Conservation (phyloP, 2,113 vertebrate species). For the Pleuronectes platessa region DNA sequence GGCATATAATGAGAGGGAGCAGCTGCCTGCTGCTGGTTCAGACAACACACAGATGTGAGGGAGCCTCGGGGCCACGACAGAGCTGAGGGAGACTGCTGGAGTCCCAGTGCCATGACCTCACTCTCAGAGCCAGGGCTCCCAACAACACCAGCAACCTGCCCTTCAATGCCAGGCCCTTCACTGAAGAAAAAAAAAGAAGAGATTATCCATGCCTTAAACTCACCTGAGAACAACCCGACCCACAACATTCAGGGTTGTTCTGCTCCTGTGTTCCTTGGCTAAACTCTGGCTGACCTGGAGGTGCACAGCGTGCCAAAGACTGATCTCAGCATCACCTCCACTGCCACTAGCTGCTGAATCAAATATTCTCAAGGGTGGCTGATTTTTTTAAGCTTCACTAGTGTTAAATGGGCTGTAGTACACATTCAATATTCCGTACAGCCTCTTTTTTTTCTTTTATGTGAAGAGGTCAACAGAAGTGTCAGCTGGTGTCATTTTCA, state of each 20-base stretch:
- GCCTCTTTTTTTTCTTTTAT: slow-evolving; percentile 17
- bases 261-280: slow-evolving; percentile 37
- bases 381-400: slow-evolving; percentile 33
- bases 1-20: slow-evolving; percentile 78
- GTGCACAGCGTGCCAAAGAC: slow-evolving; percentile 47
- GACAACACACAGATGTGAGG: slow-evolving; percentile 75
- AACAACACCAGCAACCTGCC: slow-evolving; percentile 28
- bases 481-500: background rate
- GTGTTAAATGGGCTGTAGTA: slow-evolving; percentile 45
- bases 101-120: slow-evolving; percentile 64
- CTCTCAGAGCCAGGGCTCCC: slow-evolving; percentile 44
- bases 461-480: slow-evolving; percentile 26
- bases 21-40: slow-evolving; percentile 77
- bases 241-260: slow-evolving; percentile 10
- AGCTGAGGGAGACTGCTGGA: slow-evolving; percentile 28
- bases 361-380: slow-evolving; percentile 62
- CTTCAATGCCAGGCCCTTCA: slow-evolving; percentile 26
- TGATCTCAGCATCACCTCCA: slow-evolving; percentile 59
- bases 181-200: slow-evolving; percentile 24
- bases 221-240: slow-evolving; percentile 44
- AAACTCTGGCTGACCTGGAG: slow-evolving; percentile 62
- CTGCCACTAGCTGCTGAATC: slow-evolving; percentile 40
- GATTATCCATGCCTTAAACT: slow-evolving; percentile 31
- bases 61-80: slow-evolving; percentile 39
- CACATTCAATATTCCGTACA: slow-evolving; percentile 36